Percentiles rank a stretch among this genome's conserved stretches.
Conservation (phyloP, 2,888 invertebrate species). For the Petrolisthes manimaculis region DNA sequence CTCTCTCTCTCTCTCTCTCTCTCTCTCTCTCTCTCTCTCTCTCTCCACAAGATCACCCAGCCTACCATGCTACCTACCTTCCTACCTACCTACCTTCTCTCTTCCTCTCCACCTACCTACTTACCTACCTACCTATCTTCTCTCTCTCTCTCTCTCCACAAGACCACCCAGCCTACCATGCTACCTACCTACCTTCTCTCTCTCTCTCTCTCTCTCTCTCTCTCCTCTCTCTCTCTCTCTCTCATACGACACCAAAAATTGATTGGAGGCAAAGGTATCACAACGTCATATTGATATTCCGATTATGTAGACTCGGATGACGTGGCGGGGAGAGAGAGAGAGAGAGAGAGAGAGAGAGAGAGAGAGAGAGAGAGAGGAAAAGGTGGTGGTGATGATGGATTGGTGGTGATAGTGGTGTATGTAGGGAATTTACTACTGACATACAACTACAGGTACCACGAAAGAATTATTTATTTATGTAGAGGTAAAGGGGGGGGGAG, state of each 20-base stretch:
- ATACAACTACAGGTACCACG: neutral
- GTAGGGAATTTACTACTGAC: neutral
- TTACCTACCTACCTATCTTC: neutral
- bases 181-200: neutral
- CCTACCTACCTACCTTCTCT: neutral
- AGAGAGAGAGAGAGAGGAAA: too few species aligned
- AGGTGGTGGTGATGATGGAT: too few species aligned
- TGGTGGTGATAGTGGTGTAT: too few species aligned
- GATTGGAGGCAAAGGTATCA: too few species aligned
- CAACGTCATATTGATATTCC: too few species aligned
- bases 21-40: neutral
- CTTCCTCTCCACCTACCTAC: neutral
- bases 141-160: constrained; percentile 2
- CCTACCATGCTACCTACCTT: neutral
- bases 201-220: neutral
- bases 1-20: neutral
- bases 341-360: neutral
- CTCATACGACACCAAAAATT: too few species aligned
- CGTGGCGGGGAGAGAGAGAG: neutral
- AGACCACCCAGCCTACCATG: neutral
- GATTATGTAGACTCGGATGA: neutral
- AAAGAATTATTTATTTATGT: neutral
- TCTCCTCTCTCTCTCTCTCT: neutral
- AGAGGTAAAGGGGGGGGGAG: neutral
- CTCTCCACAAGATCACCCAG: too few species aligned